Base-by-base conservation (phyloP, 2,888 invertebrate genomes). In the Parapristionchus giblindavisi region DNA sequence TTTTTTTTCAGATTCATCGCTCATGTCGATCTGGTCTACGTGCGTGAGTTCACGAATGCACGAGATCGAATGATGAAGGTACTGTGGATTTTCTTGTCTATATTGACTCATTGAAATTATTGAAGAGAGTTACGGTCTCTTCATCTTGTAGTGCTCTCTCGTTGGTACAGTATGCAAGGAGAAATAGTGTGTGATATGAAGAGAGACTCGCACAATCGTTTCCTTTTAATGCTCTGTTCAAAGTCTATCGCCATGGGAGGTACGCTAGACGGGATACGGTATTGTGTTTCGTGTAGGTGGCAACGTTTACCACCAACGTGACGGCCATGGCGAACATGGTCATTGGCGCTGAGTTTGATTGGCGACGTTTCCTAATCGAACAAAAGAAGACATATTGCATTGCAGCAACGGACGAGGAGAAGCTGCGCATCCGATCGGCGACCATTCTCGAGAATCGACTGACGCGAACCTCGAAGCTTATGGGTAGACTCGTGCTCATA, bases 21-120 rank as follows among this genome's bases (percentile, higher is more conserved):
- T 11, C 73, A 73, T 24, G 36, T 61, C 3, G 73, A 73, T 60
- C 38, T 60, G 36, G 73, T 73, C 32, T 73, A 48, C 51, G 73
- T 73, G 17, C 60, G 73, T 14, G 73, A 73, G 51, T 73, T 73
- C 60, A 54, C 48, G 60, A n/a, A 51, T 14, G 61, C 36, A 0
- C 2, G 73, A n/a, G 61, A 60, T 14, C 27, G 43, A 24, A 29
- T 63, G 34, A 11, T 36, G 6, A 34, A 29, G 27, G 63, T 63
- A 8, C 27, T 29, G n/a, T 17, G 27, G 24, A 24, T 8, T n/a
- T n/a, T n/a, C n/a, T n/a, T n/a, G n/a, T n/a, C n/a, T 17, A 43
- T 66, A 29, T 24, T 51, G 3, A 0, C 43, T 5, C 38, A 36
- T 27, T 27, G 34, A 24, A n/a, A 32, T 21, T 29, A 54, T 11